Percentiles rank a stretch among this genome's conserved stretches.
phyloP scores from a whole-genome alignment of 2,888 invertebrate species.

The Liposcelis brunnea region DNA sequence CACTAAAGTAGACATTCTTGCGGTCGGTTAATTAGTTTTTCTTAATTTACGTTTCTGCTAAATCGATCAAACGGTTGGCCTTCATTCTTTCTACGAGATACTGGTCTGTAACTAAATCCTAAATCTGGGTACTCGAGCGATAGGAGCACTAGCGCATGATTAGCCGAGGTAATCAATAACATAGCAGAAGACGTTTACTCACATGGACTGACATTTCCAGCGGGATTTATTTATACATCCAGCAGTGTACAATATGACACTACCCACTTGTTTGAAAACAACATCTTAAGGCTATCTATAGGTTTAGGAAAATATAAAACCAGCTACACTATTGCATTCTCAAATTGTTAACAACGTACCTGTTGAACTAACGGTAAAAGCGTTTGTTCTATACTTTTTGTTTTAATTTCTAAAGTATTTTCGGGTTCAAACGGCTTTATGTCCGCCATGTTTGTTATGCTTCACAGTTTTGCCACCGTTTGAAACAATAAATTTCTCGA shows the following conservation, averaged over 20 bases:
- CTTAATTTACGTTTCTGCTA: slow-evolving; percentile 4
- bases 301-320: no score
- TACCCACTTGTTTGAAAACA: slow-evolving; percentile 2
- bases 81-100: no score
- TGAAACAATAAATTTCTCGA: no score
- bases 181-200: not conserved
- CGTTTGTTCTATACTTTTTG: slow-evolving; percentile 86
- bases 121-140: no score
- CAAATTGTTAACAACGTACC: slow-evolving; percentile 37
- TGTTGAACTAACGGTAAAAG: slow-evolving; percentile 86
- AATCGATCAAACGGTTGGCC: no score
- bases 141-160: no score
- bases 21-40: no score
- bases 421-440: slow-evolving; percentile 14
- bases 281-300: no score
- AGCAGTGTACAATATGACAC: slow-evolving; percentile 1
- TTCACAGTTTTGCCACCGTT: no score
- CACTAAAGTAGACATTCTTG: slow-evolving; percentile 1
- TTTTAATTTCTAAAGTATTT: slow-evolving; percentile 59
- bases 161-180: no score
- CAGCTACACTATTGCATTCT: not conserved
- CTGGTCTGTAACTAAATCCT: no score
- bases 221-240: slow-evolving; percentile 4
- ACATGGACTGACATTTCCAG: not conserved
- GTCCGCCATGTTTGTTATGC: slow-evolving; percentile 15